phyloP scores from a whole-genome alignment of 1,140 invertebrate species.

The Neodiprion virginianus region DNA sequence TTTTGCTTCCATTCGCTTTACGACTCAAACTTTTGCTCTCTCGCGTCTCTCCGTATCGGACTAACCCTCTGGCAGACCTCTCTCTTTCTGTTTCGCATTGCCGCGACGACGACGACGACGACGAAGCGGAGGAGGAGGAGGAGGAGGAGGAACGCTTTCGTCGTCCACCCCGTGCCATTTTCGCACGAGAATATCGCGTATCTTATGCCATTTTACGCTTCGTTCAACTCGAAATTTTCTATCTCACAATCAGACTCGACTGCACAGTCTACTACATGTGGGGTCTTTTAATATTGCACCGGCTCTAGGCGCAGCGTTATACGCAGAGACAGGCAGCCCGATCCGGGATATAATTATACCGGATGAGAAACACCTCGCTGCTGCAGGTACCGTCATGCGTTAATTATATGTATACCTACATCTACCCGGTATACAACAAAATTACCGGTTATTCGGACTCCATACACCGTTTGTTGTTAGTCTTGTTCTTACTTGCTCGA shows the following conservation, averaged over 20 bases:
- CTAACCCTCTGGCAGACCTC: conserved; percentile 22
- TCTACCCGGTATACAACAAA: too few relatives aligned
- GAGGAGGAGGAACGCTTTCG: background rate
- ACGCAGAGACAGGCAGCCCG: too few relatives aligned
- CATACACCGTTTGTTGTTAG: too few relatives aligned
- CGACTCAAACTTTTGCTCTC: conserved; percentile 55
- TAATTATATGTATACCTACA: too few relatives aligned
- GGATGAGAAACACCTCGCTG: too few relatives aligned
- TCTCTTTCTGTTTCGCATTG: conserved; percentile 24
- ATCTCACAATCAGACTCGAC: background rate
- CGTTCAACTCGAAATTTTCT: conserved; percentile 27
- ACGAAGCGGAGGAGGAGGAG: too few relatives aligned
- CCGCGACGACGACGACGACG: too few relatives aligned
- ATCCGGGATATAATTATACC: too few relatives aligned
- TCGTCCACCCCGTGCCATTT: background rate
- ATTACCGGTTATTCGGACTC: too few relatives aligned
- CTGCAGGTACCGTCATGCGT: too few relatives aligned
- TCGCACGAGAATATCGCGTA: conserved; percentile 21
- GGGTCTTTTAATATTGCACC: background rate
- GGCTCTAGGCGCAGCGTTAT: conserved; percentile 30
- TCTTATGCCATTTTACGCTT: conserved; percentile 27
- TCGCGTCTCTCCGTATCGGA: conserved; percentile 10
- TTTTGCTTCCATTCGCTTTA: conserved; percentile 57
- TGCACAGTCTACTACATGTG: too few relatives aligned
- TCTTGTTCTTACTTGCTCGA: too few relatives aligned